Evolutionary conservation across 2,797 vertebrate species (phyloP).

Genomic region (Rhinophrynus dorsalis): DNA sequence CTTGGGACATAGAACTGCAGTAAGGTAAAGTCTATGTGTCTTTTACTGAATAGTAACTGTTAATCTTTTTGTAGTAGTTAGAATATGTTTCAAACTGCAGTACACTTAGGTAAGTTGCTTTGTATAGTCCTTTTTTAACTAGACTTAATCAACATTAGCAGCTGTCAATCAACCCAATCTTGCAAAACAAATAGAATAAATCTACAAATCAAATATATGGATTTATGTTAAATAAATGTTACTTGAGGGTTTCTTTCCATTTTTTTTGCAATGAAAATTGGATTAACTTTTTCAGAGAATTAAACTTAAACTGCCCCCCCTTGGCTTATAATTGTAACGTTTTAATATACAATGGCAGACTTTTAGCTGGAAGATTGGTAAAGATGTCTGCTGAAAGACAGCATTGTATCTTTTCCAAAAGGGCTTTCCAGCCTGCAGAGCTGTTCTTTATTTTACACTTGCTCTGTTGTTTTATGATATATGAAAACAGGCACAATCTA

Average conservation of each 20-base stretch:
- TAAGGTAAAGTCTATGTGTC: too few species aligned
- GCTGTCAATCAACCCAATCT: slow-evolving; percentile 4
- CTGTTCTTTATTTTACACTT: slow-evolving; percentile 27
- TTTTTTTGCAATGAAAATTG: slow-evolving; percentile 33
- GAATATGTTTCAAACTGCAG: too few species aligned
- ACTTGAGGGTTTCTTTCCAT: background rate
- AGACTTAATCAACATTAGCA: slow-evolving; percentile 10
- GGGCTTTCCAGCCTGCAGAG: slow-evolving; percentile 35
- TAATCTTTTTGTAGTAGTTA: too few species aligned
- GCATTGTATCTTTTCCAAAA: slow-evolving; percentile 11
- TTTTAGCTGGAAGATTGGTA: slow-evolving; percentile 26
- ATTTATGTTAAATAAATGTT: background rate
- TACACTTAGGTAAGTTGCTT: too few species aligned
- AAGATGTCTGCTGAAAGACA: slow-evolving; percentile 5
- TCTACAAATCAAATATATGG: background rate
- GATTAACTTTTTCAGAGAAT: slow-evolving; percentile 32
- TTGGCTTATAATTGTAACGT: slow-evolving; percentile 10
- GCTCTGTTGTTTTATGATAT: slow-evolving; percentile 43
- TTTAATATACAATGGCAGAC: slow-evolving; percentile 19
- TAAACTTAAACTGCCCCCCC: slow-evolving; percentile 21
- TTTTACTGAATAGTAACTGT: too few species aligned
- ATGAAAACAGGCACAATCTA: slow-evolving; percentile 42
- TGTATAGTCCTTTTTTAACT: too few species aligned
- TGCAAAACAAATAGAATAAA: background rate
- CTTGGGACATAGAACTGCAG: too few species aligned